Base-by-base conservation (phyloP, 1,140 invertebrate species). In the Plodia interpunctella region DNA sequence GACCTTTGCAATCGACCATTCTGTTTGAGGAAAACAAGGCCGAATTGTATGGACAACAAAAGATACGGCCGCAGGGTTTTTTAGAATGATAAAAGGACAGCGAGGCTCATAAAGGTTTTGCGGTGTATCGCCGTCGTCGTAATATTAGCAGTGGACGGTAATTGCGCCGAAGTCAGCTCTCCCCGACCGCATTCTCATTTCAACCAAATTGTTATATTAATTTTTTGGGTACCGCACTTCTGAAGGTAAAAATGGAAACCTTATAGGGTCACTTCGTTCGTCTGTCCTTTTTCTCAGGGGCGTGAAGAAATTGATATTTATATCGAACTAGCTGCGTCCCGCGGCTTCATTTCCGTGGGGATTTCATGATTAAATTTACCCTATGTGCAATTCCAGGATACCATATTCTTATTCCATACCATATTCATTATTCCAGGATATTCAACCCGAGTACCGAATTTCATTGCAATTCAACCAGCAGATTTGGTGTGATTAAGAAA, bases 21-120 rank as follows among this genome's bases (percentile, higher is more conserved):
- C 28, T 1, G 20, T 54, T 54, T 54, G 52, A 30, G 25, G 15
- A n/a, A 21, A 53, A 13, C 51, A 53, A 53, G 20, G 13, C n/a
- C n/a, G 52, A n/a, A 44, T 44, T 28, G 52, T 30, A 30, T 54
- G 15, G 52, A 54, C 52, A 54, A 32, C 52, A 54, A 54, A 54
- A 28, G 51, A 25, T 25, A 18, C 5, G 15, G 25, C 52, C n/a
- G 52, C 25, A 28, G 25, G 52, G 13, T 54, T 54, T 54, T 53
- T 54, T 44, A n/a, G 38, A 44, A 44, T 44, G 52, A 54, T 54
- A 28, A 28, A 54, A 18, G 25, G 13, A 25, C 28, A 28, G n/a
- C n/a, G 6, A 28, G 15, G 52, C 52, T 15, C 38, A 28, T 54
- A 54, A 54, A 30, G 21, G 25, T 30, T 17, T 32, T 44, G 38